phyloP scores from a whole-genome alignment of 2,797 vertebrate species.

The Myotis myotis region DNA sequence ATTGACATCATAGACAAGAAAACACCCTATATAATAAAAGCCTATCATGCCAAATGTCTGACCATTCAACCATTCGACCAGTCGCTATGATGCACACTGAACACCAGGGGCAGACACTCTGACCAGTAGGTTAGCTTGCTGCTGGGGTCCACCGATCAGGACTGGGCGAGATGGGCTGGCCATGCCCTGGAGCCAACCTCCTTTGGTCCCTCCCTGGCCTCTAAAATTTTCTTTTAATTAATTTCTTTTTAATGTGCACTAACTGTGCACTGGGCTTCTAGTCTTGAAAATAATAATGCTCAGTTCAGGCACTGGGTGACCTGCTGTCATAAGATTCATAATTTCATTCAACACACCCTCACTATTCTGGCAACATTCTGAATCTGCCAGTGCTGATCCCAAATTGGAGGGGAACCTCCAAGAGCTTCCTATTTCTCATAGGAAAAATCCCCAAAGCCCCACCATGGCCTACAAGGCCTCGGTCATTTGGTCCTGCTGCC shows the following conservation, averaged over 20 bases:
- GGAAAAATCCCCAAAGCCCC: neutral
- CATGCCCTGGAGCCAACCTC: too few relatives aligned
- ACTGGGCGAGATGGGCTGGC: too few relatives aligned
- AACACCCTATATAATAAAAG: neutral
- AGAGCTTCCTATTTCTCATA: neutral
- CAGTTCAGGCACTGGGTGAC: neutral
- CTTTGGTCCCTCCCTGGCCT: too few relatives aligned
- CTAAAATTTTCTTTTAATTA: too few relatives aligned
- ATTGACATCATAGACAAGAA: neutral
- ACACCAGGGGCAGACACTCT: too few relatives aligned
- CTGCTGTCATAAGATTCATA: neutral
- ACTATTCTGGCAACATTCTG: neutral
- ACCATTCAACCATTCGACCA: too few relatives aligned
- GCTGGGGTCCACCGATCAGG: too few relatives aligned
- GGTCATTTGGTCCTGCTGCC: neutral
- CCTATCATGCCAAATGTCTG: too few relatives aligned
- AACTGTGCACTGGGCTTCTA: too few relatives aligned
- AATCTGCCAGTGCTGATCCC: neutral
- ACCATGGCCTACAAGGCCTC: neutral
- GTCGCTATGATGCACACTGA: too few relatives aligned
- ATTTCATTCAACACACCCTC: neutral
- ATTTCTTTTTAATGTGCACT: too few relatives aligned
- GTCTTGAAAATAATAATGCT: neutral
- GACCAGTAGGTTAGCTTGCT: too few relatives aligned
- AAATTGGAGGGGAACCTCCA: neutral